phyloP scores from a whole-genome alignment of 2,888 invertebrate species.

The Trachelus stipa region DNA sequence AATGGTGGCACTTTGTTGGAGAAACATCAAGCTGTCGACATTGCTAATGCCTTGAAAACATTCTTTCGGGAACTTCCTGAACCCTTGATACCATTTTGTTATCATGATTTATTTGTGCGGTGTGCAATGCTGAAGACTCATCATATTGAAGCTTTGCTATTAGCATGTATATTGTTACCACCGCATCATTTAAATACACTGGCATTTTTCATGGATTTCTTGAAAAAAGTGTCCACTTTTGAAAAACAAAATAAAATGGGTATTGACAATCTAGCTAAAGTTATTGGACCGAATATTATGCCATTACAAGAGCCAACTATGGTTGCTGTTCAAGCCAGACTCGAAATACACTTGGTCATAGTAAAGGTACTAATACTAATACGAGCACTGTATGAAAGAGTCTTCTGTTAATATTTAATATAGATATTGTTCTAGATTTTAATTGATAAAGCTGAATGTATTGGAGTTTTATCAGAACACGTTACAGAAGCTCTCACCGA shows the following conservation, averaged over 20 bases:
- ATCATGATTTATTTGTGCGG: conserved; percentile 82
- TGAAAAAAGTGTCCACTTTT: conserved; percentile 77
- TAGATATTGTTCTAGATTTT: conserved; percentile 71
- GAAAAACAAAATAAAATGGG: conserved; percentile 86
- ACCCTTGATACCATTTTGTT: conserved; percentile 79
- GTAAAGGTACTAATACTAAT: conserved; percentile 70
- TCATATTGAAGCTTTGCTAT: conserved; percentile 74
- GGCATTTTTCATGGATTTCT: conserved; percentile 85
- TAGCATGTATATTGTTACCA: conserved; percentile 80
- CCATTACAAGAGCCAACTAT: conserved; percentile 76
- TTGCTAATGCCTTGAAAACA: conserved; percentile 86
- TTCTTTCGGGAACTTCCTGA: conserved; percentile 89
- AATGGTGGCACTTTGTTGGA: conserved; percentile 77
- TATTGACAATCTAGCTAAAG: conserved; percentile 84
- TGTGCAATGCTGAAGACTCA: conserved; percentile 73
- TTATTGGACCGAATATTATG: conserved; percentile 89
- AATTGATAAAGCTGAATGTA: conserved; percentile 80
- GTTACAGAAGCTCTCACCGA: conserved; percentile 66
- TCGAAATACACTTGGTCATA: conserved; percentile 78
- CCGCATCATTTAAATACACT: conserved; percentile 82
- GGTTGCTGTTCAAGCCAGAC: conserved; percentile 71
- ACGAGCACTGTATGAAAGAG: background rate
- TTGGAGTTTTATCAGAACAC: conserved; percentile 78
- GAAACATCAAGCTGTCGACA: conserved; percentile 84
- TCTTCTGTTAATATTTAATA: conserved; percentile 3